These are phyloP conservation scores for Drosophila anomalata DNA, from an alignment of 2,888 invertebrate genomes.

Conservation along the genomic window DNA sequence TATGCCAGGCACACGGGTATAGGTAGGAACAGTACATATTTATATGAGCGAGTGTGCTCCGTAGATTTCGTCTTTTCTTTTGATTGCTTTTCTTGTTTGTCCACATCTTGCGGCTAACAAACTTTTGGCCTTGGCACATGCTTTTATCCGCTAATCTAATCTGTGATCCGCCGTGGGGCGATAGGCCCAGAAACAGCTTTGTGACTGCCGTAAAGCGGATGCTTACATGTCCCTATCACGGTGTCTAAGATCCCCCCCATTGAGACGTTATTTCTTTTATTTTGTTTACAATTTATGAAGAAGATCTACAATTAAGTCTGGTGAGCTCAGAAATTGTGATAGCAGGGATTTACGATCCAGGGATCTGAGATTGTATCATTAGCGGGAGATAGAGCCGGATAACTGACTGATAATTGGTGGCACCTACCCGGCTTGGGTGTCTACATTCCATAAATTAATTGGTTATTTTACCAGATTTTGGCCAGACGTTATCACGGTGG, in stretches of 20 bases:
- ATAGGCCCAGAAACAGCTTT: neutral
- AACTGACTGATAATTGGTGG: constrained; percentile 48
- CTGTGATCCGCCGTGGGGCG: constrained; percentile 17
- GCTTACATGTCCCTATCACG: constrained; percentile 26
- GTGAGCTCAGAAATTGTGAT: neutral
- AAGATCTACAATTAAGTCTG: neutral
- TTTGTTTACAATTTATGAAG: neutral
- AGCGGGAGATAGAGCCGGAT: constrained; percentile 31
- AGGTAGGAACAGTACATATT: constrained; percentile 6
- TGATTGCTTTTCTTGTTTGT: constrained; percentile 47
- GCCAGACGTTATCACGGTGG: constrained; percentile 34
- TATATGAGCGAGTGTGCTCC: constrained; percentile 5
- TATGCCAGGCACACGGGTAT: constrained; percentile 35
- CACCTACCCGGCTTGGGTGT: constrained; percentile 10
- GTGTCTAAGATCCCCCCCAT: neutral
- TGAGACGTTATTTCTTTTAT: neutral
- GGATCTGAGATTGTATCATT: constrained; percentile 14
- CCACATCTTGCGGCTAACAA: constrained; percentile 51
- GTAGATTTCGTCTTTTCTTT: constrained; percentile 23
- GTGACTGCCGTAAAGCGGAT: constrained; percentile 4
- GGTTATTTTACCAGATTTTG: constrained; percentile 55
- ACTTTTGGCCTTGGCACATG: constrained; percentile 56
- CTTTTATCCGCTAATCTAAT: constrained; percentile 39
- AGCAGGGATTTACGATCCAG: constrained; percentile 14
- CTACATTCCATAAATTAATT: constrained; percentile 56